Base-by-base conservation (phyloP, 2,888 invertebrate genomes). In the Xestoiulus laeticollis region DNA sequence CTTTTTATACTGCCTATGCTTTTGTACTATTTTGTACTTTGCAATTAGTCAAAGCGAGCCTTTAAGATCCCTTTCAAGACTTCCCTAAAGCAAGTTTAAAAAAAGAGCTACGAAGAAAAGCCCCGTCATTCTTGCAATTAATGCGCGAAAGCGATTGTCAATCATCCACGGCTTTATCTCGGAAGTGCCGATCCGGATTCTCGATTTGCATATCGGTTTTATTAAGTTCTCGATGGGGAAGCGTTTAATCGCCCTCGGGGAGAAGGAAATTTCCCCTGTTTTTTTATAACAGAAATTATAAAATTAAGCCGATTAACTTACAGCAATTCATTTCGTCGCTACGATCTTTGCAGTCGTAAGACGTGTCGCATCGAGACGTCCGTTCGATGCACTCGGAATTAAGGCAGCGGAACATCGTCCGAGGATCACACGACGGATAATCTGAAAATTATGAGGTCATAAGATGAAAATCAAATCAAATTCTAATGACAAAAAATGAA, bases 261-360 rank as follows among this genome's bases (percentile, higher is more conserved):
- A 16, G 12, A 12, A 48, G 12, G 38, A 38, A 38, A 6, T 6
- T 38, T 38, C 38, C 6, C 38, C n/a, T n/a, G n/a, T n/a, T n/a
- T 38, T 38, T 38, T 59, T 59, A n/a, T 59, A 19, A n/a, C n/a
- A 12, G 16, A 59, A 19, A 59, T 59, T 59, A 59, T 59, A 87
- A 87, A 87, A 30, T 26, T 43, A 32, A 43, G 32, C n/a, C 22
- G 19, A 32, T 43, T 30, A 83, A 91, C 91, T 91, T 88, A 92
- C 92, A 92, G 90, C 93, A 93, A 87, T 91, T 91, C 8, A 89
- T 88, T 89, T 93, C 93, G 89, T 93, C 93, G 83, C 91, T 91
- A 3, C 91, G 92, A 53, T 91, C 91, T 0, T 91, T 90, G 89
- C 93, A 93, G 90, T 93, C 93, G 0, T 87, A 38, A 8, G 90